These are phyloP conservation scores for Rissa tridactyla DNA, from an alignment of 2,113 vertebrate genomes.

Conservation along the genomic window DNA sequence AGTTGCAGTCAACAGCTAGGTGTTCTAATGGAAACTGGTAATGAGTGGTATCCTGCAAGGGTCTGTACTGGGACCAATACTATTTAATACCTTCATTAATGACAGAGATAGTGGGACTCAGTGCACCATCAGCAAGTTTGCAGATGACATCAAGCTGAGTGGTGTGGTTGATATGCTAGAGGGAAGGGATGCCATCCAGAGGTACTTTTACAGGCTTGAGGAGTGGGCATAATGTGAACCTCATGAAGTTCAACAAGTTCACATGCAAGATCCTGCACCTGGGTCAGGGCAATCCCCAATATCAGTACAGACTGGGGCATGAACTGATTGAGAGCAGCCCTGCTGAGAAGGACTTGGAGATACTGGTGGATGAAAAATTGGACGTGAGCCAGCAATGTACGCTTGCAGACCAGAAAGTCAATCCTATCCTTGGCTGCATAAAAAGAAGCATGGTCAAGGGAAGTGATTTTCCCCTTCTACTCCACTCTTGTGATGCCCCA, in stretches of 20 bases:
- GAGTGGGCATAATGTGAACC: neutral
- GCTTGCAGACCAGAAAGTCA: neutral
- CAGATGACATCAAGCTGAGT: neutral
- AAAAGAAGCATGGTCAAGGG: neutral
- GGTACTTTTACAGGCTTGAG: neutral
- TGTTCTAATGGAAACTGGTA: neutral
- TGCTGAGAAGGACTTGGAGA: neutral
- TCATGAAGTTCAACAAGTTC: neutral
- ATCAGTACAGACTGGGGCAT: neutral
- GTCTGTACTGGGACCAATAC: neutral
- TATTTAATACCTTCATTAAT: neutral
- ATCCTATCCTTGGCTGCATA: neutral
- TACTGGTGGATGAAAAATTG: neutral
- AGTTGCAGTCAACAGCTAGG: neutral
- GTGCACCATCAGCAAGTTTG: neutral
- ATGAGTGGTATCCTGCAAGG: neutral
- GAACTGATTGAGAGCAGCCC: neutral
- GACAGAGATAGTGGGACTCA: neutral
- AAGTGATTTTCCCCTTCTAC: neutral
- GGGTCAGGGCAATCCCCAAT: neutral
- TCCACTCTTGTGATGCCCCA: neutral
- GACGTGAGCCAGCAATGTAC: fast-evolving
- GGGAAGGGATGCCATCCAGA: neutral
- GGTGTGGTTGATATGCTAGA: fast-evolving
- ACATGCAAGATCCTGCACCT: neutral